A percentile compares a stretch with the other conserved stretches of the same genome.
Conservation (phyloP, 2,888 invertebrate species). For the Elegia similella region DNA sequence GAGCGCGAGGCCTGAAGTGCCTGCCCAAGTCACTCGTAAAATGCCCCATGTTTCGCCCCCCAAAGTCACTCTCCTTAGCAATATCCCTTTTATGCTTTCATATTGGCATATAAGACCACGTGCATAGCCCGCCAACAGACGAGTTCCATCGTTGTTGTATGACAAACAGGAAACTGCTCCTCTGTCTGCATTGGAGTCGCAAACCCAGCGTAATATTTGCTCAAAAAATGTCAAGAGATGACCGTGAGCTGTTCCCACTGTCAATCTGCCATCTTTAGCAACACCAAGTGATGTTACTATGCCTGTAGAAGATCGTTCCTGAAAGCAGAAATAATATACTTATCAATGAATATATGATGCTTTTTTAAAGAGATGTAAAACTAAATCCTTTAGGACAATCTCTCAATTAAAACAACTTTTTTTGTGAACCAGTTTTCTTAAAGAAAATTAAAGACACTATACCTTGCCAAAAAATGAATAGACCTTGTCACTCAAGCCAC, state of each 20-base stretch:
- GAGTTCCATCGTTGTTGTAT: constrained; percentile 92
- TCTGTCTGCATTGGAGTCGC: constrained; percentile 84
- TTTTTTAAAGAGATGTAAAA: no score
- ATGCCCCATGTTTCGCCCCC: constrained; percentile 76
- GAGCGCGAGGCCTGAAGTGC: constrained; percentile 77
- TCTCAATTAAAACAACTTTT: no score
- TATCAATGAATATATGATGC: no score
- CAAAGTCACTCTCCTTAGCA: constrained; percentile 68
- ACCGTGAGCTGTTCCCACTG: constrained; percentile 97
- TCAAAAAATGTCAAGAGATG: constrained; percentile 88
- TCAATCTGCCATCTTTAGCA: constrained; percentile 86
- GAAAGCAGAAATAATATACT: constrained; percentile 37
- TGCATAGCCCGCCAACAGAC: constrained; percentile 87
- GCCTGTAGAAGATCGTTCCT: constrained; percentile 95
- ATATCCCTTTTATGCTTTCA: constrained; percentile 86
- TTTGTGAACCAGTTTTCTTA: no score
- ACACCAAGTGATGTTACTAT: constrained; percentile 91
- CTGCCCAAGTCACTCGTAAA: constrained; percentile 71
- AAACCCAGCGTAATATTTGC: constrained; percentile 95
- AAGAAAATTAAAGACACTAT: no score
- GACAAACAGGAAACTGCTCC: constrained; percentile 92
- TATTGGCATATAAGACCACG: constrained; percentile 95
- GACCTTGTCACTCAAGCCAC: no score
- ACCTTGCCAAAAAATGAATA: no score
- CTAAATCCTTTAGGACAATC: no score